Evolutionary conservation across 2,113 vertebrate species (phyloP), one percentile per base, ranked within the genome.

Genomic region (Macrotis lagotis): DNA sequence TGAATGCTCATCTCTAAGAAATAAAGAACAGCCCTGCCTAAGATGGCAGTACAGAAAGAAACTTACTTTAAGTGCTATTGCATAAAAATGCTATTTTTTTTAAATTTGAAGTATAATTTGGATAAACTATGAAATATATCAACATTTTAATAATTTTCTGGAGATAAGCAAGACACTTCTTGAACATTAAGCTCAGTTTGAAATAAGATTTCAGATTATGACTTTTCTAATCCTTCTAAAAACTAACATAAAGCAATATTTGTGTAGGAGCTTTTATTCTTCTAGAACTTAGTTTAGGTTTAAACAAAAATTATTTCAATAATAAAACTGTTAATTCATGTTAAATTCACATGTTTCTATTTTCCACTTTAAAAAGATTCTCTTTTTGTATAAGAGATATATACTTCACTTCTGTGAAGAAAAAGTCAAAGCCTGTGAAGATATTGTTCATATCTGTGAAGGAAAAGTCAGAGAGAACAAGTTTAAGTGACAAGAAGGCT

Each of bases 1-100:
- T 92, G 66, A 50, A 37, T 53, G 53, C 8, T 97, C 11, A 92
- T 94, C 44, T 96, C 49, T 91, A 92, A 93, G 5, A 83, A 96
- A 91, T 59, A 91, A 94, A 94, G 91, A 93, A 50, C 6, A 88
- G 49, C 93, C 0, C 48, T 94, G 95, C 53, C 48, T 59, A 94
- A 93, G 37, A 94, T 37, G 0, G 26, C 0, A 48, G 22, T 55
- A 6, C 3, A 96, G 49, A 95, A 93, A 59, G 50, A 31, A 96
- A 5, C 37, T 44, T 44, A 24, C 44, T 7, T 44, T 83, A 47
- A 91, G 7, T 90, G 25, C 7, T n/a, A 49, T 8, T 53, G 49
- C 92, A 66, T 47, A 52, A 83, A 92, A 90, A 92, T 37, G 59
- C 91, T 14, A 1, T 22, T 44, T 14, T 91, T 93, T 91, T 66